Conservation (phyloP, 2,113 vertebrate genomes). For the Candoia aspera region DNA sequence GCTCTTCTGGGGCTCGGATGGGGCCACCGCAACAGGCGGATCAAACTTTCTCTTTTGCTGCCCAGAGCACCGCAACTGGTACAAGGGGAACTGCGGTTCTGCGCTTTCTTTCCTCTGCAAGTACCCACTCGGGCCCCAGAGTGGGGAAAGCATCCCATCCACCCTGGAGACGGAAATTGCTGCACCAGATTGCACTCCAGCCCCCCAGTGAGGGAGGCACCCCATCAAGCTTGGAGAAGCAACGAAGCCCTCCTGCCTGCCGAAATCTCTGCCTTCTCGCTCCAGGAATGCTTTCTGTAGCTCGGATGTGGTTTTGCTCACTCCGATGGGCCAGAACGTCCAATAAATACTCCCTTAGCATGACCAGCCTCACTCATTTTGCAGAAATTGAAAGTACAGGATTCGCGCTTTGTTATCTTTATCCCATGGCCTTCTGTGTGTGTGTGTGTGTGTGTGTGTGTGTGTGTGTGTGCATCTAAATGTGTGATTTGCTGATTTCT, state of each 20-base stretch:
- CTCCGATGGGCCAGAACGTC: neutral
- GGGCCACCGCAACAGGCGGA: too few species aligned
- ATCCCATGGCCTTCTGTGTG: too few species aligned
- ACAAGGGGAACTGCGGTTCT: fast-evolving
- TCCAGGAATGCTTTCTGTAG: neutral
- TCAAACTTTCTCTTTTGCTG: neutral
- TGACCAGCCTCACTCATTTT: neutral
- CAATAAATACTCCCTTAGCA: neutral
- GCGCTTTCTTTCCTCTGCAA: neutral
- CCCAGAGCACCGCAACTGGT: neutral
- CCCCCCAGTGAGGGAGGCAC: neutral
- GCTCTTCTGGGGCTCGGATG: too few species aligned
- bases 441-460: too few species aligned
- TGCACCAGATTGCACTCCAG: too few species aligned
- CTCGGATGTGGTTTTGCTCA: neutral
- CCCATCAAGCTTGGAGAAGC: neutral
- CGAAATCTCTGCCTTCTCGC: neutral
- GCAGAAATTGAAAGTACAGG: too few species aligned
- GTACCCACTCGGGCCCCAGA: neutral
- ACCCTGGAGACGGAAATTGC: too few species aligned
- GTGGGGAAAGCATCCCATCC: neutral
- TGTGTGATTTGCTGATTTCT: too few species aligned
- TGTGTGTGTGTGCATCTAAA: too few species aligned
- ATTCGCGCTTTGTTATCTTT: too few species aligned
- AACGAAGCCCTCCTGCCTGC: neutral